Conservation (phyloP, 2,797 vertebrate genomes). For the Pogonophryne albipinna region DNA sequence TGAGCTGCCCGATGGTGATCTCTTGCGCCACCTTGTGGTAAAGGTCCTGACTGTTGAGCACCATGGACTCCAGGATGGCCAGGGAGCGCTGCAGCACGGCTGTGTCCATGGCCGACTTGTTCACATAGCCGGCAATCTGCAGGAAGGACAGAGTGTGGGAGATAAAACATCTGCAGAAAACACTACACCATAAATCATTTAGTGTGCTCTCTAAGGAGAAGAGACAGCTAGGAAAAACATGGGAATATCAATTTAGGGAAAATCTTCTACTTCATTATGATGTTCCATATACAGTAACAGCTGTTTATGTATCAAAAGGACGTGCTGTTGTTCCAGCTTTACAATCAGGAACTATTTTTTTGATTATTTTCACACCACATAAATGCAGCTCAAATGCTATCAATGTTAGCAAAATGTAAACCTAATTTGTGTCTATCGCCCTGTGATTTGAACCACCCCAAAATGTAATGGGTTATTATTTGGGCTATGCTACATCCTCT, state of each 20-base stretch:
- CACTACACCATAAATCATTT: neutral
- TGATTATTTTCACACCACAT: too few relatives aligned
- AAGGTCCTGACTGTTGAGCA: constrained; percentile 97
- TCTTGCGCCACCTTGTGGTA: constrained; percentile 99
- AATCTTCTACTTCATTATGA: neutral
- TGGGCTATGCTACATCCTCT: too few relatives aligned
- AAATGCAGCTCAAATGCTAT: too few relatives aligned
- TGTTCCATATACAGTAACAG: neutral
- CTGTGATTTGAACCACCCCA: too few relatives aligned
- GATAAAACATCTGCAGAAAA: neutral
- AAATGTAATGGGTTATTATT: too few relatives aligned
- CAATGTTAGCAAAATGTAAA: too few relatives aligned
- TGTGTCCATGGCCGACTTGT: constrained; percentile 93
- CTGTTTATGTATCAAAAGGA: neutral
- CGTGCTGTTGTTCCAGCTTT: too few relatives aligned
- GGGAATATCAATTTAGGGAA: neutral
- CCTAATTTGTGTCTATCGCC: too few relatives aligned
- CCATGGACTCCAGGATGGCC: constrained; percentile 98
- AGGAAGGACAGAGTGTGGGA: constrained; percentile 26
- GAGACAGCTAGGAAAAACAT: neutral
- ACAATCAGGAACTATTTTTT: too few relatives aligned
- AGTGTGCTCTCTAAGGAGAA: too few relatives aligned
- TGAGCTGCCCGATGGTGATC: constrained; percentile 98
- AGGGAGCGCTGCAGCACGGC: constrained; percentile 95
- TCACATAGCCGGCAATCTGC: constrained; percentile 96